phyloP scores from a whole-genome alignment of 2,888 invertebrate genomes.

The Stenodema calcarata region DNA sequence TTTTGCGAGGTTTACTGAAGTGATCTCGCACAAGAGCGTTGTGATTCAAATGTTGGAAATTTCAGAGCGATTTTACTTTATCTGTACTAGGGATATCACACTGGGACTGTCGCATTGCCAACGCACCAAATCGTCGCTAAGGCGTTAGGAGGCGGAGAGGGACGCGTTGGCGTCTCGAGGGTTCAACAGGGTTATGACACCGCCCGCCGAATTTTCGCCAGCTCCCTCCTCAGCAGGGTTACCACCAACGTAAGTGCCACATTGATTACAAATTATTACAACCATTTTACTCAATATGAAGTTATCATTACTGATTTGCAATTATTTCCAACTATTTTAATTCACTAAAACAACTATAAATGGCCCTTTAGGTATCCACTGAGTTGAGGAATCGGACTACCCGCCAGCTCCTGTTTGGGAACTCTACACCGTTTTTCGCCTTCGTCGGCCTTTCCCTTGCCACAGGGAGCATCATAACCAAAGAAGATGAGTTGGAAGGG shows the following conservation, averaged over 20 bases:
- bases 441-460: constrained; percentile 76
- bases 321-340: too few relatives aligned
- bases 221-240: constrained; percentile 73
- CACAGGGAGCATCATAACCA: constrained; percentile 75
- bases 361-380: constrained; percentile 65
- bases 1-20: too few relatives aligned
- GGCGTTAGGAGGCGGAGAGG: background rate
- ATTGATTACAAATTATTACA: background rate
- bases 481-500: constrained; percentile 78
- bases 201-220: constrained; percentile 72
- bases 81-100: constrained; percentile 4
- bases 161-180: constrained; percentile 56
- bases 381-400: constrained; percentile 55
- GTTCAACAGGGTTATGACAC: constrained; percentile 60
- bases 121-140: constrained; percentile 1
- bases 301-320: too few relatives aligned
- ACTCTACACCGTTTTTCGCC: constrained; percentile 75
- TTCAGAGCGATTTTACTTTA: too few relatives aligned
- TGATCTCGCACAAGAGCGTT: too few relatives aligned
- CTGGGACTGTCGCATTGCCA: constrained; percentile 37
- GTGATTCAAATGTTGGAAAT: too few relatives aligned
- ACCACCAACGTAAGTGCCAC: constrained; percentile 61
- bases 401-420: constrained; percentile 54
- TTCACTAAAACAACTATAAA: too few relatives aligned
- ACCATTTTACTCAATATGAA: too few relatives aligned